These are phyloP conservation scores for Polietes domitor DNA, from an alignment of 2,888 invertebrate species.

Conservation along the genomic window DNA sequence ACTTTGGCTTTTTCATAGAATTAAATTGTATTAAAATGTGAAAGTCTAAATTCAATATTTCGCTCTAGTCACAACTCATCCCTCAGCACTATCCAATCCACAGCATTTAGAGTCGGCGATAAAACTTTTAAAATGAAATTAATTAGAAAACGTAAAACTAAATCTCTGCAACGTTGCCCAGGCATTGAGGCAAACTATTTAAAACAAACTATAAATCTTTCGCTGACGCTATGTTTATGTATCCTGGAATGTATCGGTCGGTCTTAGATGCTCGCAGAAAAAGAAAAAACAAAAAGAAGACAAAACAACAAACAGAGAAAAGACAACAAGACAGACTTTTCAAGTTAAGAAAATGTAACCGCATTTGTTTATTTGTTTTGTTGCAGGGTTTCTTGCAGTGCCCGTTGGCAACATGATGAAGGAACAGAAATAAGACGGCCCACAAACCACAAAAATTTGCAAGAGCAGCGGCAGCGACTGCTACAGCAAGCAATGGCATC, in stretches of 20 bases:
- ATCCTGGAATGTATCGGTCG: neutral
- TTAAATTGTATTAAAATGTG: too few species aligned
- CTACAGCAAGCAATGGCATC: slow-evolving; percentile 5
- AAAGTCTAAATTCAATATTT: too few species aligned
- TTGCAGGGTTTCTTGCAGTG: slow-evolving; percentile 35
- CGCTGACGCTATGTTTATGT: neutral
- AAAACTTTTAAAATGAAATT: slow-evolving; percentile 17
- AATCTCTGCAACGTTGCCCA: neutral
- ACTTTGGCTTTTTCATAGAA: too few species aligned
- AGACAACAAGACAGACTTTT: slow-evolving; percentile 23
- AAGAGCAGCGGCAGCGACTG: neutral
- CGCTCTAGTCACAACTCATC: too few species aligned
- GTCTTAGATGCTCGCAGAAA: too few species aligned
- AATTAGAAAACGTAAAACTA: slow-evolving; percentile 10
- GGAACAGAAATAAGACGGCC: neutral
- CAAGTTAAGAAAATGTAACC: slow-evolving; percentile 40
- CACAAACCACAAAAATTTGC: neutral
- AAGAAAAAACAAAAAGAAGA: neutral
- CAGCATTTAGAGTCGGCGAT: too few species aligned
- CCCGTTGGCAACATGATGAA: slow-evolving; percentile 19
- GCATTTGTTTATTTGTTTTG: slow-evolving; percentile 54
- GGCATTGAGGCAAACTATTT: slow-evolving; percentile 56
- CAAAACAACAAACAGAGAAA: too few species aligned
- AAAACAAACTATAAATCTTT: slow-evolving; percentile 64
- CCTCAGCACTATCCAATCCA: too few species aligned